Evolutionary conservation across 2,113 vertebrate genomes (phyloP), one percentile per base, ranked within the genome.

Genomic region (Turdus rufiventris): DNA sequence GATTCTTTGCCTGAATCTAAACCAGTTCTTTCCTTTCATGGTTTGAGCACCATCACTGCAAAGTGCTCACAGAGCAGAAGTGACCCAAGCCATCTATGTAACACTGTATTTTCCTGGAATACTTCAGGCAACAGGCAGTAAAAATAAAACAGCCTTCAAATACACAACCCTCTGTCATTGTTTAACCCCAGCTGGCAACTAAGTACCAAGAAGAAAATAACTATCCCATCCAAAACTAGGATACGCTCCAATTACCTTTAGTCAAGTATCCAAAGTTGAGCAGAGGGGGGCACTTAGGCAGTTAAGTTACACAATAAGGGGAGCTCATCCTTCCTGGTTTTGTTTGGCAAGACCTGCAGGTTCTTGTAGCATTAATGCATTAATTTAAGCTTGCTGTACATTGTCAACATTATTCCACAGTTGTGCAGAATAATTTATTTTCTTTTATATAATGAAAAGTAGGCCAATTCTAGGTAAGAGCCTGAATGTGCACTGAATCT

Each of bases 401-500:
- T 38, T 74, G 67, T 31, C 48, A 79, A 61, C 25, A 21, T 45
- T 70, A 89, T 74, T 80, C 36, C 43, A 51, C 20, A 57, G 36
- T 21, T 54, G 31, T 67, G 50, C 19, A 47, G 47, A 75, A 50
- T n/a, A 47, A 58, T 67, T 67, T 68, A n/a, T 60, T 92, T 92
- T 60, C 76, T 84, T 82, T 88, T 54, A 17, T 24, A 71, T 11
- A n/a, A 72, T 5, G 21, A 57, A 56, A 95, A 94, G n/a, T 74
- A 86, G 82, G 85, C 63, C 82, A 56, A n/a, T 74, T 85, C 48
- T 70, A 56, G 75, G 20, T 85, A 88, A 74, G 25, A 77, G 79
- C 21, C 51, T 81, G 53, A 90, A 77, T 18, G 42, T 18, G 18
- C 51, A 34, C 23, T 47, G 56, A 94, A 85, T 84, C 47, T 91